These are phyloP conservation scores for Phortica magna DNA, from an alignment of 2,888 invertebrate genomes.

Conservation along the genomic window DNA sequence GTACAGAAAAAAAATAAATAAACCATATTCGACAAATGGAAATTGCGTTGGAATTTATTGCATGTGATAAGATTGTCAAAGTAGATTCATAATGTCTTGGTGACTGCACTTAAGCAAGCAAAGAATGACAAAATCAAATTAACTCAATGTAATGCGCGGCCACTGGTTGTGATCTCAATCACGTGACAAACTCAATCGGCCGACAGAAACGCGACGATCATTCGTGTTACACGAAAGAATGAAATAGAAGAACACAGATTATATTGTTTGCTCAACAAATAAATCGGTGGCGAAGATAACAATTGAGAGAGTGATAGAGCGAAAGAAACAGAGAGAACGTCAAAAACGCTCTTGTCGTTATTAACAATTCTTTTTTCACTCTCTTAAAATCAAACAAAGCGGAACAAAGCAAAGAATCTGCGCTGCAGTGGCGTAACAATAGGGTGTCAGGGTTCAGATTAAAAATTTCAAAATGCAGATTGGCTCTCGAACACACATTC, in stretches of 20 bases:
- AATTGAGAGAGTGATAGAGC: not conserved
- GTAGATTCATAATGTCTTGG: not conserved
- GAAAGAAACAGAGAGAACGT: not conserved
- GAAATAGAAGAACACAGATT: slow-evolving; percentile 46
- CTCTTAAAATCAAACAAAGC: too few species aligned
- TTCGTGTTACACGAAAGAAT: not conserved
- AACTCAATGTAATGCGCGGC: not conserved
- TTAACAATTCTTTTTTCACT: too few species aligned
- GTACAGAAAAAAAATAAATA: not conserved
- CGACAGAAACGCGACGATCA: slow-evolving; percentile 2
- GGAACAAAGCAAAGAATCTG: too few species aligned
- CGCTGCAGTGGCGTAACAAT: too few species aligned
- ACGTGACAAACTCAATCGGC: slow-evolving; percentile 19
- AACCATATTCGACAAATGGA: not conserved
- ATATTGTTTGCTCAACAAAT: slow-evolving; percentile 59
- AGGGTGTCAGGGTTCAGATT: too few species aligned
- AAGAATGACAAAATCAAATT: not conserved
- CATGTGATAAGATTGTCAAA: slow-evolving; percentile 16
- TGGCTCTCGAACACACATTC: too few species aligned
- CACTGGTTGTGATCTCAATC: not conserved
- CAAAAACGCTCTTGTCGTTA: too few species aligned
- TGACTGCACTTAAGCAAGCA: slow-evolving; percentile 13
- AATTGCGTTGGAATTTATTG: slow-evolving; percentile 24
- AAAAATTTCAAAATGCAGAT: too few species aligned
- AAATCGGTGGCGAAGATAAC: slow-evolving; percentile 41